A percentile compares a stretch with the other conserved stretches of the same genome.
Evolutionary conservation across 2,888 invertebrate species (phyloP).

Genomic region (Stenoptilia bipunctidactyla): DNA sequence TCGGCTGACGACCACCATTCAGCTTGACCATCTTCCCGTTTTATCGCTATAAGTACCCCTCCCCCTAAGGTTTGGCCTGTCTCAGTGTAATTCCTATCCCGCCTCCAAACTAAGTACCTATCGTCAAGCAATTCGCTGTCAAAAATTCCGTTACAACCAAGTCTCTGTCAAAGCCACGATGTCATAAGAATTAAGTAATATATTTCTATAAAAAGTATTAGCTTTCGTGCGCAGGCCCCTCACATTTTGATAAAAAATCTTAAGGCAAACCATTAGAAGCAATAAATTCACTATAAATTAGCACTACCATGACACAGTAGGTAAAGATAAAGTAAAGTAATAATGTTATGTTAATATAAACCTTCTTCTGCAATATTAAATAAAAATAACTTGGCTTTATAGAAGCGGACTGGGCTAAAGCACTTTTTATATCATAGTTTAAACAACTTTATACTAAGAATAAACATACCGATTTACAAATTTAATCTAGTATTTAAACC

Average conservation of each 20-base stretch:
- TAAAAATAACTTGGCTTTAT: too few species aligned
- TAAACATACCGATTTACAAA: too few species aligned
- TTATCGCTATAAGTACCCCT: background rate
- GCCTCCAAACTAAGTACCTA: background rate
- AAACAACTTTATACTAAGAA: too few species aligned
- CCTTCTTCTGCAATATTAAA: too few species aligned
- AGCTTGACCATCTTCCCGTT: background rate
- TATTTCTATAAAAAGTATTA: background rate
- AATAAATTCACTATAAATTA: background rate
- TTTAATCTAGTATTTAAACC: too few species aligned
- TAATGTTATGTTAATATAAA: too few species aligned
- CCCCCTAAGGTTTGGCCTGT: background rate
- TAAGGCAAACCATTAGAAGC: background rate
- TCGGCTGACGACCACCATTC: background rate
- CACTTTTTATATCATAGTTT: too few species aligned
- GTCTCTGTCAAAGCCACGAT: conserved; percentile 4
- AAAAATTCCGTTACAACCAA: background rate
- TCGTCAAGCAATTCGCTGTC: background rate
- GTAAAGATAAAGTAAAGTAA: too few species aligned
- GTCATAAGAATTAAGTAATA: conserved; percentile 1
- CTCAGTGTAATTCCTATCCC: background rate
- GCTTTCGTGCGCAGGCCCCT: conserved; percentile 2
- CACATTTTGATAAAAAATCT: conserved; percentile 3
- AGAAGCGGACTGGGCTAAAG: too few species aligned
- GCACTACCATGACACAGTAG: too few species aligned